Conservation (phyloP, 2,888 invertebrate species). For the Eledona agricola region DNA sequence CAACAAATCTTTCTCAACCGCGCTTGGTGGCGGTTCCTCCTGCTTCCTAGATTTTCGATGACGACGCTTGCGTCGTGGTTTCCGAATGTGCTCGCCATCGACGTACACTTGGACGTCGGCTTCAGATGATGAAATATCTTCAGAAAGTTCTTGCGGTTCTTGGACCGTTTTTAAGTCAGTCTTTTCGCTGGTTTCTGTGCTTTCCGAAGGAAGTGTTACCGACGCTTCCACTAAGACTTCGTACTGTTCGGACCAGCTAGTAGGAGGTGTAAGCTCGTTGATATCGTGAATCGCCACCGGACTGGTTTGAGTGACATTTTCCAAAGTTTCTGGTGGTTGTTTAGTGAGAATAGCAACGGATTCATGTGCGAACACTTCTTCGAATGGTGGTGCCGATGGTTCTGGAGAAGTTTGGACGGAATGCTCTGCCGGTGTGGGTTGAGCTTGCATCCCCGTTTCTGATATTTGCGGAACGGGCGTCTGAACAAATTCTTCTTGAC, state of each 20-base stretch:
- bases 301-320: slow-evolving; percentile 67
- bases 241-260: slow-evolving; percentile 57
- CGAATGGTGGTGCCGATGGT: slow-evolving; percentile 49
- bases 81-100: slow-evolving; percentile 48
- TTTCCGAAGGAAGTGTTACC: slow-evolving; percentile 64
- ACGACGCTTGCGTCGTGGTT: slow-evolving; percentile 42
- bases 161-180: slow-evolving; percentile 6
- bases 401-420: slow-evolving; percentile 68
- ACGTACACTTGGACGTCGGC: slow-evolving; percentile 53
- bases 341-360: slow-evolving; percentile 4
- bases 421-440: slow-evolving; percentile 48
- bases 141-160: slow-evolving; percentile 15
- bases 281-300: slow-evolving; percentile 63
- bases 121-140: slow-evolving; percentile 37
- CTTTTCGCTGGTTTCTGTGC: slow-evolving; percentile 39
- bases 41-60: slow-evolving; percentile 42
- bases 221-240: slow-evolving; percentile 71
- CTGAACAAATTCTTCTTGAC: slow-evolving; percentile 57
- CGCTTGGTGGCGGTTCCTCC: slow-evolving; percentile 1
- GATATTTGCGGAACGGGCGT: slow-evolving; percentile 57
- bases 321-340: slow-evolving; percentile 53
- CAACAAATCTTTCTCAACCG: slow-evolving; percentile 48
- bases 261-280: slow-evolving; percentile 41
- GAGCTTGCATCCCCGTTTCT: slow-evolving; percentile 50
- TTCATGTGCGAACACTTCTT: slow-evolving; percentile 42